These are phyloP conservation scores for Smutsia temminckii DNA, from an alignment of 2,797 vertebrate species.

Conservation along the genomic window DNA sequence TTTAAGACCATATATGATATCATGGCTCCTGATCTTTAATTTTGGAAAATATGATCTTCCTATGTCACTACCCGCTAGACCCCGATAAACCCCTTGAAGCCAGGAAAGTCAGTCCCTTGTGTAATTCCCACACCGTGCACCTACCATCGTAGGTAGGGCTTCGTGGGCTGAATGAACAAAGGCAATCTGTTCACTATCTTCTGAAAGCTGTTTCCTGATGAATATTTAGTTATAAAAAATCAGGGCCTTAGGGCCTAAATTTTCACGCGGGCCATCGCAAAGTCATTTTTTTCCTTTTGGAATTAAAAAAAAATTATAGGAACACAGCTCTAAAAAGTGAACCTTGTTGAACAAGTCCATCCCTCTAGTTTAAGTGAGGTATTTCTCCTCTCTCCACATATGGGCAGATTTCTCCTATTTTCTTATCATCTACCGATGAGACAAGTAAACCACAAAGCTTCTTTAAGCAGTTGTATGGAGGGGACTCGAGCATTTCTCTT, in stretches of 20 bases:
- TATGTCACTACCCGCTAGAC: neutral
- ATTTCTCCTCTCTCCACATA: neutral
- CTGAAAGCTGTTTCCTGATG: neutral
- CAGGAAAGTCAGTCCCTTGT: neutral
- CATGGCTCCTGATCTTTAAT: neutral
- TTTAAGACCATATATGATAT: neutral
- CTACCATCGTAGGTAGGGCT: neutral
- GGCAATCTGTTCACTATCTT: neutral
- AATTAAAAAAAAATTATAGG: neutral
- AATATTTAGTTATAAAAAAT: conserved; percentile 3
- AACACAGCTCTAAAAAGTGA: neutral
- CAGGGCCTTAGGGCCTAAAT: neutral
- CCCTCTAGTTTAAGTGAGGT: neutral
- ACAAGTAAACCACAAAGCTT: neutral
- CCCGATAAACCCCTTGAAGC: neutral
- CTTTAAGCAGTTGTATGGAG: neutral
- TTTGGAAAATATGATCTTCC: neutral
- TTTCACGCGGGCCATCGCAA: neutral
- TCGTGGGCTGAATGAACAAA: neutral
- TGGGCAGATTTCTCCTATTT: neutral
- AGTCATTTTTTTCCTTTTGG: neutral
- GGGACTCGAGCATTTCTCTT: neutral
- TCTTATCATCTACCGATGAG: neutral
- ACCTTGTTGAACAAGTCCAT: neutral
- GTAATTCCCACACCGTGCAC: neutral